Percentiles rank a stretch among this genome's conserved stretches.
phyloP scores from a whole-genome alignment of 2,888 invertebrate genomes.

The Xylota segnis region DNA sequence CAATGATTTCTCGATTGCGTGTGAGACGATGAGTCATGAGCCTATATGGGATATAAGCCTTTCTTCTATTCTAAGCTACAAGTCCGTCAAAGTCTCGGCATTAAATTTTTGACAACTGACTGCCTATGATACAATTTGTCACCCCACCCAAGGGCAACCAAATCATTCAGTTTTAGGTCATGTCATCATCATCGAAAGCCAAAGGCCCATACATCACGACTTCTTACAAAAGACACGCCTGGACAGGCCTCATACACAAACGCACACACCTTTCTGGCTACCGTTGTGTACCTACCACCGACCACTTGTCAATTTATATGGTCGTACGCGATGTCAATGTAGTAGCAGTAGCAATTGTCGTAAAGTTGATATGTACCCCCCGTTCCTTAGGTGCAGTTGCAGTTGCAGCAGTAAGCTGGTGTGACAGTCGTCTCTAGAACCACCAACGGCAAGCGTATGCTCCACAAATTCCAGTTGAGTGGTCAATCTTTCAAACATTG shows the following conservation, averaged over 20 bases:
- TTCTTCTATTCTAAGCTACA: too few relatives aligned
- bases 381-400: conserved; percentile 51
- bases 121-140: background rate
- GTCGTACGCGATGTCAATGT: conserved; percentile 68
- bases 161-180: conserved; percentile 8
- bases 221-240: conserved; percentile 44
- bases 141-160: background rate
- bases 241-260: conserved; percentile 27
- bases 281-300: conserved; percentile 14
- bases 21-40: too few relatives aligned
- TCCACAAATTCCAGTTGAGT: conserved; percentile 74
- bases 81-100: too few relatives aligned
- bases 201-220: conserved; percentile 34
- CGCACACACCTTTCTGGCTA: conserved; percentile 25
- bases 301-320: conserved; percentile 71
- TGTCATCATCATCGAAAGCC: conserved; percentile 10
- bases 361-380: conserved; percentile 59
- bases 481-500: conserved; percentile 75
- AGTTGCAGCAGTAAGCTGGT: background rate
- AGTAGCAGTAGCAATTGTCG: conserved; percentile 64
- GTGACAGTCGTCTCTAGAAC: conserved; percentile 1
- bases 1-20: too few relatives aligned
- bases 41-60: too few relatives aligned
- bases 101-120: background rate
- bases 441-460: conserved; percentile 45